Base-by-base conservation (phyloP, 92 coral and sea anemone genomes). In the Bergia sp. region DNA sequence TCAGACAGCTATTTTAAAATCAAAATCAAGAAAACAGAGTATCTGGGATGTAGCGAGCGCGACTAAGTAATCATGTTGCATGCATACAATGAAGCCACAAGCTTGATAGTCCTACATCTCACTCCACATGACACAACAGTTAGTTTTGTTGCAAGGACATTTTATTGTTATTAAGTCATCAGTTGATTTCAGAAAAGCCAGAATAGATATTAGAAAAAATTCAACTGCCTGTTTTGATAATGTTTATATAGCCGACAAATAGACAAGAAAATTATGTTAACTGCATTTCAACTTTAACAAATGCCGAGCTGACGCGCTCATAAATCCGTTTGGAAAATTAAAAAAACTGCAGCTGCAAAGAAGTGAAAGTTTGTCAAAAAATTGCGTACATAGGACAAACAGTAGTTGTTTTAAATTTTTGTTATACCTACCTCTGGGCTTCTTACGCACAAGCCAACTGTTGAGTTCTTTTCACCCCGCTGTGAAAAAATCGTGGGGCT, bases 401-500 rank as follows among this genome's bases (percentile, higher is more conserved):
- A 45, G 20, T 69, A 43, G 77, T 47, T 84, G 61, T 84, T 71
- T 69, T 65, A 84, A 43, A 41, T 47, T 71, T 29, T 67, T 44
- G 13, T 53, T 53, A 53, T 53, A 53, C 2, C 58, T 42, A 41
- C 77, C 87, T 69, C 87, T 84, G 66, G 66, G 79, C 87, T 45
- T 75, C 79, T 71, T 65, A 36, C 50, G 36, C 20, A 39, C n/a
- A 37, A 84, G 29, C 77, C 87, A 84, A 84, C 64, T 84, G 87
- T 84, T 84, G 10, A 44, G 87, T 84, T 84, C 87, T 41, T 47
- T 84, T 71, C 87, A 72, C 87, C 87, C 87, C 44, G 87, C 87
- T 84, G 87, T 84, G 87, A 84, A 36, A 37, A 61, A 37, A 37
- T 71, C 87, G 43, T 29, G 29, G 61, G 72, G 44, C 43, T 71